Evolutionary conservation across 2,888 invertebrate species (phyloP).

Genomic region (Bhutanitis thaidina): DNA sequence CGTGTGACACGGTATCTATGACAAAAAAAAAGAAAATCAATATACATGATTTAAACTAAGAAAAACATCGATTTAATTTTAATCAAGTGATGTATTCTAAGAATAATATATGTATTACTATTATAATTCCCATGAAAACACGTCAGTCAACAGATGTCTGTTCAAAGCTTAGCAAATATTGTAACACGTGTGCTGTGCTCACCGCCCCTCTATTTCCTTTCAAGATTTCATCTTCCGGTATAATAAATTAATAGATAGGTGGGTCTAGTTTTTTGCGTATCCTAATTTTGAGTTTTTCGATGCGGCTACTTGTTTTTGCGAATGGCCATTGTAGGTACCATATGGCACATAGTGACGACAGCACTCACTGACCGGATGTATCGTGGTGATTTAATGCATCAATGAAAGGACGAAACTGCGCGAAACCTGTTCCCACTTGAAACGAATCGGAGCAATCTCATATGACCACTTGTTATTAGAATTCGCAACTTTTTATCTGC

Average conservation of each 20-base stretch:
- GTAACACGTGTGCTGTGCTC: constrained; percentile 74
- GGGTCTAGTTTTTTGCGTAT: constrained; percentile 43
- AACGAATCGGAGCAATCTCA: constrained; percentile 40
- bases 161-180: constrained; percentile 73
- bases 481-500: constrained; percentile 62
- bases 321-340: constrained; percentile 42
- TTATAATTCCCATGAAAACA: constrained; percentile 40
- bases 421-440: constrained; percentile 54
- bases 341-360: constrained; percentile 44
- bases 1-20: constrained; percentile 68
- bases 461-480: constrained; percentile 57
- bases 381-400: constrained; percentile 38
- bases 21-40: constrained; percentile 42
- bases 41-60: not conserved
- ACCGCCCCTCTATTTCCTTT: constrained; percentile 74
- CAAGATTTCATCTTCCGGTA: constrained; percentile 78
- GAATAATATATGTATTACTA: constrained; percentile 31
- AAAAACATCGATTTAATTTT: not conserved
- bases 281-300: constrained; percentile 49
- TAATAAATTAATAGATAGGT: constrained; percentile 68
- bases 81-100: constrained; percentile 24
- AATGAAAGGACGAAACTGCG: constrained; percentile 33
- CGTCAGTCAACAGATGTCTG: constrained; percentile 62
- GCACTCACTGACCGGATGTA: constrained; percentile 55
- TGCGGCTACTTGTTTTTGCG: constrained; percentile 52